Base-by-base conservation (phyloP, 2,797 vertebrate genomes). In the Serranus cabrilla region DNA sequence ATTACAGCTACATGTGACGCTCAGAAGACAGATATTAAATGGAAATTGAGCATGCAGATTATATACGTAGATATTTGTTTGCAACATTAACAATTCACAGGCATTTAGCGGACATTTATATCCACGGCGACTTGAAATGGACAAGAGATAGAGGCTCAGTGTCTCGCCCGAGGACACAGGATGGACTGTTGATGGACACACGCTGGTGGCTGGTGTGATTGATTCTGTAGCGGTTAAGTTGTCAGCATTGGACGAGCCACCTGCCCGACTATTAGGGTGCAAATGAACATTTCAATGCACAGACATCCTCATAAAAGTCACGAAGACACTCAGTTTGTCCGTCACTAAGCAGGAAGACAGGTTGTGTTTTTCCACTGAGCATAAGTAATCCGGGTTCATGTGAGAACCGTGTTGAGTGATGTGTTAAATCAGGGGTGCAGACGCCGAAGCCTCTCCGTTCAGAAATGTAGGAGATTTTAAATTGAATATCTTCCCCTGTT, bases 171-270 rank as follows among this genome's bases (percentile, higher is more conserved):
- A 70, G 72, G 68, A 80, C 76, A 25, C 42, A 7, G 74, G 77
- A 79, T 45, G 27, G 61, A 61, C 81, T 25, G 64, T 70, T 85
- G 85, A 87, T 56, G 82, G 78, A 85, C 69, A 56, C 68, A 11
- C 68, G 39, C 39, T 18, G 79, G 70, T n/a, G 17, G 43, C 63
- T 25, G 51, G 34, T 61, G 47, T 60, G 73, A 85, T 76, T 85
- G 34, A 81, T 81, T 83, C 55, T 69, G 58, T 21, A 56, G 80
- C 80, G 76, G 86, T 86, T 71, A 76, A 71, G 45, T 68, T 79
- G 78, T 83, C 73, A 82, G 25, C 73, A 51, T 0, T 12, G 75
- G 74, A 81, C 74, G 50, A 77, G 72, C 61, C 80, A 64, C 74
- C 76, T 85, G 76, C 54, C 66, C 40, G 69, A 75, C 73, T 60